Percentiles rank a stretch among this genome's conserved stretches.
Conservation (phyloP, 2,113 vertebrate genomes). For the Phaetusa simplex region DNA sequence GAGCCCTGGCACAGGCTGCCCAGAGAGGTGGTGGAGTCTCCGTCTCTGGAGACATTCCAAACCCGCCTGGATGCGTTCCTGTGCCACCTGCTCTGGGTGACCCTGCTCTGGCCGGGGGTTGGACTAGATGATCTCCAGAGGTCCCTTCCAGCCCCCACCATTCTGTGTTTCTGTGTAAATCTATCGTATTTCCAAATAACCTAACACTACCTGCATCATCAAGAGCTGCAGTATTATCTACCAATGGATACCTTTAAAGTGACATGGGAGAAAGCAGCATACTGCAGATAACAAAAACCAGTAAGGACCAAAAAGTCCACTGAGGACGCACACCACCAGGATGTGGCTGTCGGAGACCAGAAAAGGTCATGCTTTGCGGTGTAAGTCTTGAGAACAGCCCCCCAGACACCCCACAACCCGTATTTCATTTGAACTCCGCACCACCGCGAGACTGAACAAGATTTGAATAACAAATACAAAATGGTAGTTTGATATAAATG, state of each 20-base stretch:
- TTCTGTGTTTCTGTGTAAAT: no score
- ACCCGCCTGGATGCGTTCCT: no score
- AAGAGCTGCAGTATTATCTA: neutral
- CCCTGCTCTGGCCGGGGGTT: no score
- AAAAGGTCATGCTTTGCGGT: neutral
- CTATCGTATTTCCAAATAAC: neutral
- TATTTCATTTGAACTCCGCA: neutral
- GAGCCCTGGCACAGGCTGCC: no score
- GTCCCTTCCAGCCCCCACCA: no score
- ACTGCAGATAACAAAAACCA: neutral
- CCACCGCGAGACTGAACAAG: neutral
- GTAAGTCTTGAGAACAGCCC: neutral
- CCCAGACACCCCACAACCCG: accelerated
- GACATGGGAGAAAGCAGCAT: neutral
- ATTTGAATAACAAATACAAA: neutral
- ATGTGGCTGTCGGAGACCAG: neutral
- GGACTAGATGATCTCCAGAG: no score
- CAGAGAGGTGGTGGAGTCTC: no score
- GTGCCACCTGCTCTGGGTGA: no score
- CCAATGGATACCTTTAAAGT: neutral
- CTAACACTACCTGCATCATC: neutral
- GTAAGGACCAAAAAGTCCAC: neutral
- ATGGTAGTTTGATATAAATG: neutral
- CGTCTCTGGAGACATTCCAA: no score
- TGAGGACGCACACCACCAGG: neutral